Conservation (phyloP, 2,888 invertebrate species). For the Chironomus riparius region DNA sequence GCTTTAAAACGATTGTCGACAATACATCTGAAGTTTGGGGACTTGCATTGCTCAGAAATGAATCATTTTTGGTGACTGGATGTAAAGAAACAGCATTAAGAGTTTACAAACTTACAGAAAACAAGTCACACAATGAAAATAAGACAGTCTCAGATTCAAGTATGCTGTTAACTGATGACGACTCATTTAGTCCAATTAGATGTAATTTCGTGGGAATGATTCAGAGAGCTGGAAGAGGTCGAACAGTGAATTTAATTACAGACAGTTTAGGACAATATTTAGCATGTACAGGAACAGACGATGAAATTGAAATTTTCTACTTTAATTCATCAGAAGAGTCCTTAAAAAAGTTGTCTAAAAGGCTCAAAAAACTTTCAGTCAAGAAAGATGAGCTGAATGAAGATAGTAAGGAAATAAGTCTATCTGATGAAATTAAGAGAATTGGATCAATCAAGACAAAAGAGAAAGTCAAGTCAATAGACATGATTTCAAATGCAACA, state of each 20-base stretch:
- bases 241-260: slow-evolving; percentile 63
- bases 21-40: slow-evolving; percentile 86
- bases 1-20: slow-evolving; percentile 89
- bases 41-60: slow-evolving; percentile 66
- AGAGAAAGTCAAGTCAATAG: slow-evolving; percentile 61
- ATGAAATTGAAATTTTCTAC: slow-evolving; percentile 70
- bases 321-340: slow-evolving; percentile 71
- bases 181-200: slow-evolving; percentile 52
- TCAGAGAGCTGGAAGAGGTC: slow-evolving; percentile 65
- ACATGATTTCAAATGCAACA: slow-evolving; percentile 59
- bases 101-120: slow-evolving; percentile 68
- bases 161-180: slow-evolving; percentile 35
- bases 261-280: slow-evolving; percentile 65
- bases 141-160: slow-evolving; percentile 34
- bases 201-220: slow-evolving; percentile 73
- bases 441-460: slow-evolving; percentile 55
- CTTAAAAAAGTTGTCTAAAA: slow-evolving; percentile 58
- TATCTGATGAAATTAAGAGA: slow-evolving; percentile 65
- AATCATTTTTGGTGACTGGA: slow-evolving; percentile 78
- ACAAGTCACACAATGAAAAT: slow-evolving; percentile 47
- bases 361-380: slow-evolving; percentile 58
- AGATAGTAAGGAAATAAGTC: slow-evolving; percentile 41
- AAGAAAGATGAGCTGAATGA: slow-evolving; percentile 43
- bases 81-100: slow-evolving; percentile 73
- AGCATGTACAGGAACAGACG: slow-evolving; percentile 75